These are phyloP conservation scores for Melanerpes formicivorus DNA, from an alignment of 2,113 vertebrate genomes.

Conservation along the genomic window DNA sequence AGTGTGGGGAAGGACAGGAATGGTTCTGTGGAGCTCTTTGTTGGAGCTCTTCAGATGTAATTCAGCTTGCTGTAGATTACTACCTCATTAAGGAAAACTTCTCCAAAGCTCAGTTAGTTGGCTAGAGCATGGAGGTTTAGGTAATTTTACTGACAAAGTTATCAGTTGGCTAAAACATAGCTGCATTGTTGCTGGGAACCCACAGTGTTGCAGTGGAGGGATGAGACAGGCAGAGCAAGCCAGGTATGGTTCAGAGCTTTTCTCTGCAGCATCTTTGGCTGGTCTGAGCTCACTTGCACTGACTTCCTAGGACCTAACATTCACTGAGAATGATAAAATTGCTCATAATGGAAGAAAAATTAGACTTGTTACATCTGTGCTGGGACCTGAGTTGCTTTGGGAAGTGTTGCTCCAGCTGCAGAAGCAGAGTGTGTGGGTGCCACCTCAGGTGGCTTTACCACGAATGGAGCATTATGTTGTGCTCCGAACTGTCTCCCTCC, in stretches of 20 bases:
- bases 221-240: neutral
- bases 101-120: neutral
- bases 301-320: neutral
- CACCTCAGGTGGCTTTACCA: neutral
- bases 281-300: neutral
- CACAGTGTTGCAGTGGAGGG: neutral
- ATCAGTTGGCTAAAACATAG: neutral
- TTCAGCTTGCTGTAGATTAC: neutral
- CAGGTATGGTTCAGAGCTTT: neutral
- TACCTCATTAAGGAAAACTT: neutral
- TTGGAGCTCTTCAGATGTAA: neutral
- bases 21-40: accelerated
- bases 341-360: neutral
- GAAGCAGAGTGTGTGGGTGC: neutral
- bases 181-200: neutral
- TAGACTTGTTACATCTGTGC: accelerated
- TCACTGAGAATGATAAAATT: neutral
- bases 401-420: neutral
- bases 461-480: neutral
- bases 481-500: neutral
- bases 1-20: neutral
- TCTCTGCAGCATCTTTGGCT: neutral
- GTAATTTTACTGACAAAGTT: neutral
- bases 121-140: neutral
- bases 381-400: neutral